phyloP scores from a whole-genome alignment of 1,140 invertebrate genomes.

The Saxidomus purpurata region DNA sequence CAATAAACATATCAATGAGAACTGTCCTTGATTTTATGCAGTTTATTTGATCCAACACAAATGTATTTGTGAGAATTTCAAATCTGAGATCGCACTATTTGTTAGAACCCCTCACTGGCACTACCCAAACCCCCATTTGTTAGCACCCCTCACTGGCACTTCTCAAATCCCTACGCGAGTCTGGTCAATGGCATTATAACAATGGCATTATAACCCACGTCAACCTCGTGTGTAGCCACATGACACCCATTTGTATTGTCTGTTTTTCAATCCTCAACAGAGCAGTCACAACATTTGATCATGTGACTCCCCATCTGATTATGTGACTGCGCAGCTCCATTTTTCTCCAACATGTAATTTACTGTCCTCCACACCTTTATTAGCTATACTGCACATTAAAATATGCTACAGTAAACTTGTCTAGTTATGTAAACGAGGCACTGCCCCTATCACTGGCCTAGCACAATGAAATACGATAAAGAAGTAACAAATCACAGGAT shows the following conservation, averaged over 20 bases:
- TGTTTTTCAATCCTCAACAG: too few species aligned
- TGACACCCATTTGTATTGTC: too few species aligned
- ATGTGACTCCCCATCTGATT: not conserved
- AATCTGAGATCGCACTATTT: conserved; percentile 31
- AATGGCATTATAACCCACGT: too few species aligned
- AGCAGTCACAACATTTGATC: not conserved
- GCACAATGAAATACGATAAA: conserved; percentile 29
- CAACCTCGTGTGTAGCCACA: too few species aligned
- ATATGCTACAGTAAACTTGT: not conserved
- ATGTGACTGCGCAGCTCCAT: not conserved
- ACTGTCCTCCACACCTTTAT: not conserved
- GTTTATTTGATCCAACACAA: conserved; percentile 3
- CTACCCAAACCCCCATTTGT: not conserved
- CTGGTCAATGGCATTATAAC: too few species aligned
- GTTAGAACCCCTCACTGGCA: conserved; percentile 29
- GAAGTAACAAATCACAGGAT: conserved; percentile 40
- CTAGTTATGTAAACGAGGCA: conserved; percentile 1
- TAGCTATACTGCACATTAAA: not conserved
- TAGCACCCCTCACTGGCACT: not conserved
- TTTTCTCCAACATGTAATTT: not conserved
- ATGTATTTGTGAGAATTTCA: conserved; percentile 19
- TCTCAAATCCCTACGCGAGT: too few species aligned
- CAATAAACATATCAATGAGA: conserved; percentile 5
- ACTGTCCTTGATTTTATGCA: not conserved
- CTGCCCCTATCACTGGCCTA: conserved; percentile 49